Base-by-base conservation (phyloP, 1,140 invertebrate genomes). In the Antheraea mylitta region DNA sequence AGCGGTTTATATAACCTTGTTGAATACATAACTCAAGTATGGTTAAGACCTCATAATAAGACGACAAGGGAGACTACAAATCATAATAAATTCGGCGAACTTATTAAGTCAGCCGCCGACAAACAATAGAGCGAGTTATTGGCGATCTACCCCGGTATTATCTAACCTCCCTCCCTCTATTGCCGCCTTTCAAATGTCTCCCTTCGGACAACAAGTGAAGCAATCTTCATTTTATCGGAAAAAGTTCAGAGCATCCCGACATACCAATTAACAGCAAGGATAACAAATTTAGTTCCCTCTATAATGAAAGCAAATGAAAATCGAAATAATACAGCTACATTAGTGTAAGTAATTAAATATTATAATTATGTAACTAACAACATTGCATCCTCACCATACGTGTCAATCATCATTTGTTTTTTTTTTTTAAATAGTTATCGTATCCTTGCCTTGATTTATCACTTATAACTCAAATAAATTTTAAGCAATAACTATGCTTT, bases 81-180 rank as follows among this genome's bases (percentile, higher is more conserved):
- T 89, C 85, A 90, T 87, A 89, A 89, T 86, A 91, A 89, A 90
- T 88, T 86, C 76, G 82, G 77, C 67, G 82, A 87, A 88, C 86
- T 91, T 91, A 91, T 91, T 90, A 90, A 90, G 87, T 87, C 85
- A 81, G 82, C 86, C 81, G 80, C 83, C 82, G 83, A 89, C 86
- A 91, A 90, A 91, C 87, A 91, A 90, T 91, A 86, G 84, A 81
- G 77, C 82, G 81, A 87, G 86, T 88, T 91, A 89, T 89, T 89
- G 89, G 82, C 83, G 85, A 88, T 87, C 81, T 86, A 85, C 81
- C 83, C 85, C 79, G 81, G 75, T 78, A 85, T 81, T 83, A 83
- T 85, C 81, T 82, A 80, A 76, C 76, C 65, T 58, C 70, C n/a
- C 72, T 78, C 76, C 78, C 75, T 71, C 67, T 65, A 58, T 72